Conservation (phyloP, 2,797 vertebrate genomes). For the Lophotriccus pileatus region DNA sequence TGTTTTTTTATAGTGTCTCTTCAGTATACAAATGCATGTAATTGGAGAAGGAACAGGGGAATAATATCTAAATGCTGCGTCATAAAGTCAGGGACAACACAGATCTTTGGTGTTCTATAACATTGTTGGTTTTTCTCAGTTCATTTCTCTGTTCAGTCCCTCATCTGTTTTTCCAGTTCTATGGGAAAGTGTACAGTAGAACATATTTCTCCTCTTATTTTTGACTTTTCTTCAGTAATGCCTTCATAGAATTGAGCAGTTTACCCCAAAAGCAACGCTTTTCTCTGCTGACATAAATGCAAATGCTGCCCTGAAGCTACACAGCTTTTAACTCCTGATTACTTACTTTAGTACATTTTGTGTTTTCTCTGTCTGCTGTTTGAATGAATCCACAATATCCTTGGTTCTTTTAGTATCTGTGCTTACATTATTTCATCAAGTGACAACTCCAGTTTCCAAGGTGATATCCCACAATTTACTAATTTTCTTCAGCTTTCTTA, state of each 20-base stretch:
- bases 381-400: background rate
- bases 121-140: rapidly evolving
- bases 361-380: background rate
- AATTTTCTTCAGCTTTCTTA: background rate
- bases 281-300: background rate
- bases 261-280: background rate
- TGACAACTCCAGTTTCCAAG: background rate
- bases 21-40: background rate
- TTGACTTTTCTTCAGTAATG: background rate
- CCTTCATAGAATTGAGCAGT: background rate
- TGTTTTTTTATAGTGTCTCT: background rate
- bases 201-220: background rate
- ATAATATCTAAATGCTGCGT: background rate
- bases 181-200: background rate
- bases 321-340: background rate
- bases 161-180: background rate
- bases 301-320: background rate
- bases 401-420: background rate
- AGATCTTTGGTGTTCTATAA: background rate
- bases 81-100: background rate
- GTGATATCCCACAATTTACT: background rate
- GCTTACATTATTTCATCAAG: background rate
- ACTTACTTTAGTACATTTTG: background rate
- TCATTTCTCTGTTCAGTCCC: background rate
- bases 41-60: background rate